Evolutionary conservation across 2,797 vertebrate species (phyloP), one percentile per base, ranked within the genome.

Genomic region (Steatocranus sp.): DNA sequence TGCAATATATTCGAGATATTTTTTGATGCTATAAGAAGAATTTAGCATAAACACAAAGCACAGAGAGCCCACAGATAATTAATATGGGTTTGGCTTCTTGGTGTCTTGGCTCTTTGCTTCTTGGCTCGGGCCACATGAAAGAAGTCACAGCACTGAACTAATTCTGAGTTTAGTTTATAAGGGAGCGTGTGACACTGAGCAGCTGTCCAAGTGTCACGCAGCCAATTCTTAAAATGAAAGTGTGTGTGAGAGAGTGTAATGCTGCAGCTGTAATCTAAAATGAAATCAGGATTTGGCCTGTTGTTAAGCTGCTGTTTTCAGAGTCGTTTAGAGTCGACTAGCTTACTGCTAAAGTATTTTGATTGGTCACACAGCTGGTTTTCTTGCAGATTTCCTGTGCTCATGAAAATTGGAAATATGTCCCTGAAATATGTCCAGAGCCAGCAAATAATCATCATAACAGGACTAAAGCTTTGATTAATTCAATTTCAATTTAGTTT

Each of bases 111-210:
- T 83, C 48, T 77, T 75, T 73, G 78, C 79, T 84, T 66, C 78
- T 85, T 78, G 73, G 86, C 75, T 85, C 34, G 46, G 50, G 76
- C 90, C 93, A 91, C 88, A 88, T 91, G 68, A 93, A 90, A 93
- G 79, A 73, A 56, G 32, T 6, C 66, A 53, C 38, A 78, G 51
- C 5, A 7, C 79, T 76, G 78, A 84, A 46, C 79, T 82, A 34
- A 85, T 61, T 66, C 54, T 86, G 80, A 84, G 43, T 48, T 73
- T 73, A 32, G 25, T 73, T 49, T 30, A 73, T 73, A 49, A 32
- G 25, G 25, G 17, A 73, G 27, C 0, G 11, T 73, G 43, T 49
- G 43, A 73, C 25, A 43, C 25, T 46, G 68, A n/a, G 7, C 25
- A 78, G 53, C 66, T 70, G 38, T 83, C 58, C 81, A 83, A 61